These are phyloP conservation scores for Drosophila siamana DNA, from an alignment of 2,888 invertebrate genomes.

Conservation along the genomic window DNA sequence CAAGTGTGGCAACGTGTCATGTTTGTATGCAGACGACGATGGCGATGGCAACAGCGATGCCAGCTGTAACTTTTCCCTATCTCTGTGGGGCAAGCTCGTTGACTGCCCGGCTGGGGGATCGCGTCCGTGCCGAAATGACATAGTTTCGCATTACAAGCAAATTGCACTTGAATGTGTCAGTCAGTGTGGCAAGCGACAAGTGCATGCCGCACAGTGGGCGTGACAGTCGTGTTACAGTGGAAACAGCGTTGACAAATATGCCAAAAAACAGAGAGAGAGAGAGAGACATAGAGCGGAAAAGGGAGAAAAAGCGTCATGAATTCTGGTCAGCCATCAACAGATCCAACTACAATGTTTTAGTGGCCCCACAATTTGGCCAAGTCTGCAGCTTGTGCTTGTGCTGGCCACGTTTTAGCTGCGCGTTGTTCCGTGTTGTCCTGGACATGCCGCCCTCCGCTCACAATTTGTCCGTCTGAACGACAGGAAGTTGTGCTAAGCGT, in stretches of 20 bases:
- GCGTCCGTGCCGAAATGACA: constrained; percentile 74
- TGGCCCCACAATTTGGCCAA: neutral
- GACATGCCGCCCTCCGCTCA: constrained; percentile 47
- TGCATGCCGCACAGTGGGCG: constrained; percentile 54
- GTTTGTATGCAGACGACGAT: constrained; percentile 65
- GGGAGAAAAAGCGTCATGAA: constrained; percentile 53
- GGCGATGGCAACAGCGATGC: constrained; percentile 8
- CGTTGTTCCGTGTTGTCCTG: constrained; percentile 53
- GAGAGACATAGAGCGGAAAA: neutral
- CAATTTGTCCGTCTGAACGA: constrained; percentile 64
- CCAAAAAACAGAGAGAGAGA: constrained; percentile 51
- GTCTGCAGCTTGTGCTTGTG: constrained; percentile 9
- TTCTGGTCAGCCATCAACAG: constrained; percentile 33
- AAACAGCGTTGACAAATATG: constrained; percentile 78
- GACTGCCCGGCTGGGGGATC: constrained; percentile 27
- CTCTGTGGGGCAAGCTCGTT: constrained; percentile 23
- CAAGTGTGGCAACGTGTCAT: constrained; percentile 74
- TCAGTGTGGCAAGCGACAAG: constrained; percentile 34
- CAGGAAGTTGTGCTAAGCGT: constrained; percentile 82
- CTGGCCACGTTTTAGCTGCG: constrained; percentile 63
- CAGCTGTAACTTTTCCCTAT: constrained; percentile 45
- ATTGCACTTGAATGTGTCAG: constrained; percentile 80
- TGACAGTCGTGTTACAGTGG: constrained; percentile 52
- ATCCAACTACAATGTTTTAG: constrained; percentile 1
- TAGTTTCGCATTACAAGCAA: constrained; percentile 82